Base-by-base conservation (phyloP, 1,140 invertebrate species). In the Diuraphis noxia region DNA sequence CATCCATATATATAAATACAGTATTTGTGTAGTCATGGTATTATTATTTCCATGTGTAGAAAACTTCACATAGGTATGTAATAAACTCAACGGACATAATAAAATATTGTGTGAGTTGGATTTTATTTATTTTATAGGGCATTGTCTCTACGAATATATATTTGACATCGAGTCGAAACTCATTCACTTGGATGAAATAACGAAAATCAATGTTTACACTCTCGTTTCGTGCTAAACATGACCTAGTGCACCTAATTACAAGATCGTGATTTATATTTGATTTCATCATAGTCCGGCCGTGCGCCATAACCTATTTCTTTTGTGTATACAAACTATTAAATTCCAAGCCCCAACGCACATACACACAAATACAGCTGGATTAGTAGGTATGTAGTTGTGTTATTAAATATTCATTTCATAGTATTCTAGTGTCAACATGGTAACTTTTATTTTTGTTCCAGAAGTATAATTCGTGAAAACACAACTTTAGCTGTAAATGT, bases 211-310 rank as follows among this genome's bases (percentile, higher is more conserved):
- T 63, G 86, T 88, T 88, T 63, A 88, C 86, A 88, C 86, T 88
- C 52, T 88, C 49, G 17, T 63, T 88, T 88, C 86, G 86, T 88
- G 52, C 86, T 40, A 88, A 88, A 88, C 86, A 88, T 88, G 86
- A 88, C 86, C 86, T 88, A 88, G 86, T 88, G 52, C 38, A 40
- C 86, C 86, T 88, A 88, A 88, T 88, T 56, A 56, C 86, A 38
- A 63, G 86, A 63, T 88, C 86, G 86, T 88, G 86, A 88, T 88
- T 88, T 88, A 88, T 86, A 86, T 86, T n/a, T 49, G 25, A 38
- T 88, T 88, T 88, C 86, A 56, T 88, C 52, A 88, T 88, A n/a
- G 56, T 21, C 36, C 30, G 25, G 6, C 86, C 38, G 52, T 36
- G 86, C 40, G 49, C 46, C 36, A 86, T 86, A 86, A 86, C 85